A percentile compares a stretch with the other conserved stretches of the same genome.
Evolutionary conservation across 2,113 vertebrate species (phyloP).

Genomic region (Heloderma charlesbogerti): DNA sequence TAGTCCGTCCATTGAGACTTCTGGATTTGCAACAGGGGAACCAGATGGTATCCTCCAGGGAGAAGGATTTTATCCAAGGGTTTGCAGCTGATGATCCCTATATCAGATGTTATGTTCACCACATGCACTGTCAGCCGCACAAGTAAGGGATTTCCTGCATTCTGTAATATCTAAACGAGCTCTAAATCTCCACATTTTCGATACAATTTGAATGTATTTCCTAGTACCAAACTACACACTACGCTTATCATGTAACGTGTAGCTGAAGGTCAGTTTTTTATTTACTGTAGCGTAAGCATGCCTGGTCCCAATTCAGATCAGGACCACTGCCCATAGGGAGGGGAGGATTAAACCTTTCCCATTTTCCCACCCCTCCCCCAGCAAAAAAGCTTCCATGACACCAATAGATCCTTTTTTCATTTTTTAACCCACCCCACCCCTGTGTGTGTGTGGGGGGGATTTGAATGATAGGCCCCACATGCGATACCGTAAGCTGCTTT

Average conservation of each 20-base stretch:
- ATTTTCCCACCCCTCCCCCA: too few relatives aligned
- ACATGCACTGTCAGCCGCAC: neutral
- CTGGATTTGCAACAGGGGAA: neutral
- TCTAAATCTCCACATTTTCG: neutral
- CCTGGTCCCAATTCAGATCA: too few relatives aligned
- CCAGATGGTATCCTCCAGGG: neutral
- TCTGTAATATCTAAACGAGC: neutral
- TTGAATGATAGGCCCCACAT: neutral
- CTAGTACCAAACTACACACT: too few relatives aligned
- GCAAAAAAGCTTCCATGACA: too few relatives aligned
- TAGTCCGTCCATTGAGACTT: neutral
- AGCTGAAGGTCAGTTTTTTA: too few relatives aligned
- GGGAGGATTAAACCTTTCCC: too few relatives aligned
- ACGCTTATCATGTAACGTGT: too few relatives aligned
- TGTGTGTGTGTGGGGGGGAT: neutral
- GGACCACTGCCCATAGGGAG: too few relatives aligned
- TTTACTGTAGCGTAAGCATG: too few relatives aligned
- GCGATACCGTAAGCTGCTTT: neutral
- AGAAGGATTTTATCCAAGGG: neutral
- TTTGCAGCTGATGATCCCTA: neutral
- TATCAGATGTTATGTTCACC: neutral
- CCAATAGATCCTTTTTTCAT: too few relatives aligned
- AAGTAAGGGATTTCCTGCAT: neutral
- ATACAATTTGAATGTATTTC: neutral
- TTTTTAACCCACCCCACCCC: too few relatives aligned